Percentiles rank a stretch among this genome's conserved stretches.
These are phyloP conservation scores for Mormyrus lacerda DNA, from an alignment of 2,113 vertebrate species.

Conservation along the genomic window DNA sequence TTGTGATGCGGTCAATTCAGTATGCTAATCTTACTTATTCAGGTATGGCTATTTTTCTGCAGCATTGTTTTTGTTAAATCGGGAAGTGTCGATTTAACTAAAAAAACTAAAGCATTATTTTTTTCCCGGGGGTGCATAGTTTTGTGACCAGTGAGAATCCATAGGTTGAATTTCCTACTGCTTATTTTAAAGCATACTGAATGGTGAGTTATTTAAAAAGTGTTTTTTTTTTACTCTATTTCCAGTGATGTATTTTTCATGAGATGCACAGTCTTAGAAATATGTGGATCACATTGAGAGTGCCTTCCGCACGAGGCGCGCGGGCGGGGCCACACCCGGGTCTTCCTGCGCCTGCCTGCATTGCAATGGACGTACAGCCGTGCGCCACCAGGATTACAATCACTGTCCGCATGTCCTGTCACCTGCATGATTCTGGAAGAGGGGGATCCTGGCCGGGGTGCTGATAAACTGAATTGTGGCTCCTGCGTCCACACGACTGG, in stretches of 20 bases:
- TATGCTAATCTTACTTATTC: not conserved
- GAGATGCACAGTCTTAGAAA: not conserved
- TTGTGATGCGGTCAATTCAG: not conserved
- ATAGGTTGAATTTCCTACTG: not conserved
- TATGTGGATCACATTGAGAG: not conserved
- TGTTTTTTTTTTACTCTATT: not conserved
- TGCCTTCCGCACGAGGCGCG: constrained; percentile 12
- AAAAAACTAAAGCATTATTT: not conserved
- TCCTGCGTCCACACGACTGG: not conserved
- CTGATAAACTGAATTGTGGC: not conserved
- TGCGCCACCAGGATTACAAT: not conserved
- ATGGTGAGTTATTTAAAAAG: not conserved
- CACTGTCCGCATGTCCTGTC: not conserved
- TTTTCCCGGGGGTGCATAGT: not conserved
- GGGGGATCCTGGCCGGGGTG: not conserved
- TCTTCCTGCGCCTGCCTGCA: not conserved
- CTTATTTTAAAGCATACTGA: not conserved
- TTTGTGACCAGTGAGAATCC: not conserved
- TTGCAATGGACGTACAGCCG: not conserved
- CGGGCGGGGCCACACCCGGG: not conserved
- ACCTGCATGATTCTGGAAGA: not conserved
- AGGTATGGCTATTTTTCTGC: not conserved
- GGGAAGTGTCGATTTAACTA: not conserved
- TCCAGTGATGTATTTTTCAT: not conserved
- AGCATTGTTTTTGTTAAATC: not conserved